phyloP scores from a whole-genome alignment of 2,113 vertebrate species.

The Elgaria multicarinata region DNA sequence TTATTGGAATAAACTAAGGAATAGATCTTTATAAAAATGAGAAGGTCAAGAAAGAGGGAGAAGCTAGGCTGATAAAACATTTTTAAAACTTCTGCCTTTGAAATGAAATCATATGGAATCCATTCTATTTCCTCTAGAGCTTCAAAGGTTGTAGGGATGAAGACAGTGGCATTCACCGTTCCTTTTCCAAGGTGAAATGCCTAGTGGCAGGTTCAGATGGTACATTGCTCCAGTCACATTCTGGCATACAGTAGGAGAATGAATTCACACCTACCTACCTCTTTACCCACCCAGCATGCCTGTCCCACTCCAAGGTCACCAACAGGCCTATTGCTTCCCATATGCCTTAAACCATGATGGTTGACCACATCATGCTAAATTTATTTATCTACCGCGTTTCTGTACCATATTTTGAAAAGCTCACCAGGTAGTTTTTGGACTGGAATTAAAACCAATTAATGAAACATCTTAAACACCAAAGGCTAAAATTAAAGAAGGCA shows the following conservation, averaged over 20 bases:
- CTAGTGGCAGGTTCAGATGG: too few relatives aligned
- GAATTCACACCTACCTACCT: not conserved
- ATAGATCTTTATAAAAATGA: not conserved
- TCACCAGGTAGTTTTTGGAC: not conserved
- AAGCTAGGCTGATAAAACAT: conserved; percentile 53
- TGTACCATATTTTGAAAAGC: not conserved
- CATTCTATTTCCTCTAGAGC: conserved; percentile 49
- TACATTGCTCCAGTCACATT: not conserved
- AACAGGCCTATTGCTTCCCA: not conserved
- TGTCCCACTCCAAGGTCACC: not conserved
- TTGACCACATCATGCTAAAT: not conserved
- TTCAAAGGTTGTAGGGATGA: conserved; percentile 44
- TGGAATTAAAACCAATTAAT: not conserved
- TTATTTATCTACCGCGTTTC: not conserved
- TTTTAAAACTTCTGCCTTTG: conserved; percentile 47
- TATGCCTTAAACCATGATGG: not conserved
- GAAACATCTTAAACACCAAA: not conserved
- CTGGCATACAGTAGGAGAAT: not conserved
- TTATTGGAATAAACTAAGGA: not conserved
- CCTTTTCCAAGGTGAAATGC: too few relatives aligned
- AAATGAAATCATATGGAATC: conserved; percentile 64
- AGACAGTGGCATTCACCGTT: conserved; percentile 47
- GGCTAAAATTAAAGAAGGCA: not conserved
- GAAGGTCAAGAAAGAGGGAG: conserved; percentile 21
- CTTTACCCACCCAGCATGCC: not conserved